Percentiles rank a stretch among this genome's conserved stretches.
Conservation (phyloP, 2,888 invertebrate genomes). For the Oeneis ivallda region DNA sequence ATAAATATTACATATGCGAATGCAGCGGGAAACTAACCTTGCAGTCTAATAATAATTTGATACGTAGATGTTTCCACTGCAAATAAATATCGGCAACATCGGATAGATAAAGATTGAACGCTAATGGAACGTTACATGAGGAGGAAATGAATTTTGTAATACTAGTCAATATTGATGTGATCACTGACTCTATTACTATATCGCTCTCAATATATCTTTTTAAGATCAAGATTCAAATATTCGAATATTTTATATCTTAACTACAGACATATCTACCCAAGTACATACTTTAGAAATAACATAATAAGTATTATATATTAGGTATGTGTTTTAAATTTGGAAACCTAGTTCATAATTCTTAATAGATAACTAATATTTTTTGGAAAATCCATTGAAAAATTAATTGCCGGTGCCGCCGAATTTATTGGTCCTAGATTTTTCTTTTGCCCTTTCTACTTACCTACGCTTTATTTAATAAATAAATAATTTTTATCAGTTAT, state of each 20-base stretch:
- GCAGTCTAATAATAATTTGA: conserved; percentile 74
- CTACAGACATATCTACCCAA: no score
- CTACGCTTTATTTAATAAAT: background rate
- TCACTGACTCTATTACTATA: background rate
- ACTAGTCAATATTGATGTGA: background rate
- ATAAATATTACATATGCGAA: conserved; percentile 47
- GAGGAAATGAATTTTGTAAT: conserved; percentile 3
- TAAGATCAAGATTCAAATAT: background rate
- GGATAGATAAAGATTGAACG: conserved; percentile 49
- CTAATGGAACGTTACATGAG: conserved; percentile 39
- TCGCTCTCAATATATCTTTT: background rate
- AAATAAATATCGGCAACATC: conserved; percentile 51
- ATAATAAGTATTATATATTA: no score
- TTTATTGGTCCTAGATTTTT: background rate
- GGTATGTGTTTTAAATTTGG: no score
- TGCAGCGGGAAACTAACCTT: conserved; percentile 72
- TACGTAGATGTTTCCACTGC: conserved; percentile 65
- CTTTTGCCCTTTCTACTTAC: background rate
- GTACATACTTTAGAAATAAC: no score
- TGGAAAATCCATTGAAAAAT: background rate
- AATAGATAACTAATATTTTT: background rate
- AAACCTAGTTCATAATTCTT: background rate
- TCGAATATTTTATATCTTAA: background rate
- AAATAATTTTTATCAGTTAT: no score
- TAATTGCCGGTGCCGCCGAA: background rate